Percentiles rank a stretch among this genome's conserved stretches.
phyloP scores from a whole-genome alignment of 2,888 invertebrate species.

The Sepioteuthis lessoniana region DNA sequence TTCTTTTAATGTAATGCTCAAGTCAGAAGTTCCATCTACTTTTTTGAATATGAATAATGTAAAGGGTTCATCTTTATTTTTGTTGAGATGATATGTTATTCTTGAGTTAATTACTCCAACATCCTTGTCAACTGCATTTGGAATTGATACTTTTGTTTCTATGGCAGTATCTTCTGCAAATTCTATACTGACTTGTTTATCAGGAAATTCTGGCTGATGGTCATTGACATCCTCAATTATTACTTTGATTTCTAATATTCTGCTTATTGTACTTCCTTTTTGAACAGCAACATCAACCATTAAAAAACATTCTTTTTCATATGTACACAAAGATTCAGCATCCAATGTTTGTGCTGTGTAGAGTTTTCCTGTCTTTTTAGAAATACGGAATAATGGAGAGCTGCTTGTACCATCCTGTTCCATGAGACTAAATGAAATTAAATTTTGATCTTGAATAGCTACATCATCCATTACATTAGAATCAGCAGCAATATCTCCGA shows the following conservation, averaged over 20 bases:
- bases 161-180: background rate
- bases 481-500: background rate
- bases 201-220: background rate
- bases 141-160: background rate
- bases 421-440: background rate
- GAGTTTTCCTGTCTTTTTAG: background rate
- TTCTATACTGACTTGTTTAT: background rate
- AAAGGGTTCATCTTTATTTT: background rate
- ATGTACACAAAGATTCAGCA: background rate
- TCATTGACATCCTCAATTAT: background rate
- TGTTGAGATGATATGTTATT: background rate
- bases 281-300: background rate
- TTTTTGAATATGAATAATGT: slow-evolving; percentile 20
- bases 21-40: background rate
- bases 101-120: background rate
- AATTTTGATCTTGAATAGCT: background rate
- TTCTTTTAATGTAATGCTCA: background rate
- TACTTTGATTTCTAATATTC: background rate
- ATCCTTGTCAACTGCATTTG: background rate
- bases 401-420: background rate
- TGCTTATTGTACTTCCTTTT: background rate
- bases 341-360: background rate
- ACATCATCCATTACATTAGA: background rate
- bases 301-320: background rate
- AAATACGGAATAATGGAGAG: background rate